Conservation (phyloP, 2,888 invertebrate genomes). For the Sesia bembeciformis region DNA sequence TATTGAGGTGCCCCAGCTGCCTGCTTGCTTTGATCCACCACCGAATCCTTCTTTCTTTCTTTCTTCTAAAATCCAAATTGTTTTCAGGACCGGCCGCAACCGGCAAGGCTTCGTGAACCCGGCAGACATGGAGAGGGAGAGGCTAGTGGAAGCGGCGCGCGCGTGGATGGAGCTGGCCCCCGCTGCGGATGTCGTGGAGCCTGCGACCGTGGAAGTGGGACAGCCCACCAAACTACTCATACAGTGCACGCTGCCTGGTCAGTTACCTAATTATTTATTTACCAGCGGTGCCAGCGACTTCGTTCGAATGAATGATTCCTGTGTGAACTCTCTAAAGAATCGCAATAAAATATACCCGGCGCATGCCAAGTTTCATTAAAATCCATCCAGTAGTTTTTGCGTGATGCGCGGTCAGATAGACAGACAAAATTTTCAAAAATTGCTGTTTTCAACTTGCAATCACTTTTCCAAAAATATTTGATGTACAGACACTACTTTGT, state of each 20-base stretch:
- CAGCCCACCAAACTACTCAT: slow-evolving; percentile 80
- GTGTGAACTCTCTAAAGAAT: too few relatives aligned
- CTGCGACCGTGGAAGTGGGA: slow-evolving; percentile 79
- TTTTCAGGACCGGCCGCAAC: slow-evolving; percentile 74
- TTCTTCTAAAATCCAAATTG: background rate
- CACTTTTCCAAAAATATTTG: too few relatives aligned
- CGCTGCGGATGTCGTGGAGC: slow-evolving; percentile 45
- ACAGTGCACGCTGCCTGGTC: slow-evolving; percentile 78
- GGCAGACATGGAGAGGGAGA: slow-evolving; percentile 58
- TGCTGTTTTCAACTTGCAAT: too few relatives aligned
- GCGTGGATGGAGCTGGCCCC: slow-evolving; percentile 83
- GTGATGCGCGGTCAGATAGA: too few relatives aligned
- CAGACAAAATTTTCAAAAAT: too few relatives aligned
- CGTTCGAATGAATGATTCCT: too few relatives aligned
- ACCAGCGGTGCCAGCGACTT: too few relatives aligned
- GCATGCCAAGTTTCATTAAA: too few relatives aligned
- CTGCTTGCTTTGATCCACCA: background rate
- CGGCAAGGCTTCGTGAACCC: slow-evolving; percentile 62
- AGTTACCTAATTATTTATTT: slow-evolving; percentile 1
- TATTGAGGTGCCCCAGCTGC: too few relatives aligned
- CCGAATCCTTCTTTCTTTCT: background rate
- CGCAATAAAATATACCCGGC: too few relatives aligned
- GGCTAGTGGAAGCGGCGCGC: slow-evolving; percentile 71
- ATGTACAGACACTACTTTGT: too few relatives aligned
- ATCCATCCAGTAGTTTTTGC: too few relatives aligned